These are phyloP conservation scores for Ammodytes marinus DNA, from an alignment of 2,113 vertebrate genomes.

Conservation along the genomic window DNA sequence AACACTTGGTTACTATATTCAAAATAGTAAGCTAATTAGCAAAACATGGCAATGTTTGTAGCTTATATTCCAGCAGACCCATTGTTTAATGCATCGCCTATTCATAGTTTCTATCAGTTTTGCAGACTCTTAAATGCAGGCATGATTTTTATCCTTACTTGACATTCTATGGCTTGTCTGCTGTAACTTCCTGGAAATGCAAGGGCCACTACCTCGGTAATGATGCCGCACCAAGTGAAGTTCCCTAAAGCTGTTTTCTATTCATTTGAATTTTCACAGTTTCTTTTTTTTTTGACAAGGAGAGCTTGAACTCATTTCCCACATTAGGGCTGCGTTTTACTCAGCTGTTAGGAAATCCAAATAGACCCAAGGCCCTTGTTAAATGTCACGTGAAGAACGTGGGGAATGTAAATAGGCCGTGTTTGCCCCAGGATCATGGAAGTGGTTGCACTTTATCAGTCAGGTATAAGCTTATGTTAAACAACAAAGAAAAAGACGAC, in stretches of 20 bases:
- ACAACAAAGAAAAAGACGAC: not conserved
- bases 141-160: not conserved
- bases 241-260: constrained; percentile 11
- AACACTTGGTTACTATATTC: not conserved
- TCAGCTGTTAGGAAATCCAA: constrained; percentile 5
- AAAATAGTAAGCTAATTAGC: not conserved
- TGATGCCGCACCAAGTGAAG: constrained; percentile 5
- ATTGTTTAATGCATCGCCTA: not conserved
- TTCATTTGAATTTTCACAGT: not conserved
- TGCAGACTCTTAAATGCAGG: not conserved
- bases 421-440: constrained; percentile 19
- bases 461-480: constrained; percentile 7
- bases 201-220: not conserved
- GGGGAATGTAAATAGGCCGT: constrained; percentile 7
- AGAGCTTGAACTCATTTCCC: not conserved
- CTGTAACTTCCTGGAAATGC: constrained; percentile 19
- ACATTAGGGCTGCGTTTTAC: not conserved
- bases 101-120: not conserved
- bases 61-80: not conserved
- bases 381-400: constrained; percentile 12
- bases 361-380: not conserved
- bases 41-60: not conserved
- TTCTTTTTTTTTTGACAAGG: not conserved
- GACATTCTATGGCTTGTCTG: not conserved
- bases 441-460: constrained; percentile 9